Evolutionary conservation across 2,888 invertebrate species (phyloP).

Genomic region (Helicoverpa assulta): DNA sequence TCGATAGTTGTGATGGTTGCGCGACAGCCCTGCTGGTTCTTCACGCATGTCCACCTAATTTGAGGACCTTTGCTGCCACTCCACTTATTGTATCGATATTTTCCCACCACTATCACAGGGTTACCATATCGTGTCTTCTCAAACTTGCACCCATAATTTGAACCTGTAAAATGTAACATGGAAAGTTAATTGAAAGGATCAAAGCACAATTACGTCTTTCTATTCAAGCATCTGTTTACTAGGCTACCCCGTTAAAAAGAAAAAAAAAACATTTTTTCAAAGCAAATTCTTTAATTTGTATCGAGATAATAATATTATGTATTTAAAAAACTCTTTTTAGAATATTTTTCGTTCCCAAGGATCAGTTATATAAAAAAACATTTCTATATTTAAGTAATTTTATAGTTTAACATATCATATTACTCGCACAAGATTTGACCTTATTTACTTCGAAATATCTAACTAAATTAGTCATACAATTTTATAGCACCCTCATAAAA

Average conservation of each 20-base stretch:
- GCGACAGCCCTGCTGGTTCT: conserved; percentile 66
- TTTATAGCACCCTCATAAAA: no score
- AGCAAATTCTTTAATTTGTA: neutral
- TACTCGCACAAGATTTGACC: no score
- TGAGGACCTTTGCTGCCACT: conserved; percentile 62
- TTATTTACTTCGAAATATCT: no score
- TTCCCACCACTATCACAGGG: conserved; percentile 76
- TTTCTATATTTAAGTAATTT: no score
- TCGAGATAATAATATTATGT: no score
- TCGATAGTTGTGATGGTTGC: conserved; percentile 70
- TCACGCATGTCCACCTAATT: conserved; percentile 69
- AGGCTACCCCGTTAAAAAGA: no score
- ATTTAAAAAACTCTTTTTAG: no score
- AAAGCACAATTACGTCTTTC: neutral
- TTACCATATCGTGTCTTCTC: conserved; percentile 78
- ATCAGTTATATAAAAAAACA: no score
- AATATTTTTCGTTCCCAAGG: no score
- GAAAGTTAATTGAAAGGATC: neutral
- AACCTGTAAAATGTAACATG: conserved; percentile 31
- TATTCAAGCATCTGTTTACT: neutral
- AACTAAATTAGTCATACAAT: no score
- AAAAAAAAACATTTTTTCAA: neutral
- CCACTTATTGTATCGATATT: conserved; percentile 68
- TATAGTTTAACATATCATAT: no score
- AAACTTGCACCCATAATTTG: conserved; percentile 54